These are phyloP conservation scores for silkworm (Bombyx mori) DNA, from an alignment of 1,140 invertebrate species.

Conservation along the genomic window ASM3026992v2 NC_085128.1:12133001-12133500, in stretches of 20 bases:
- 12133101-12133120: too few relatives aligned
- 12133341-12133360: constrained; percentile 27
- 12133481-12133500: neutral
- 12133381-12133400: constrained; percentile 44
- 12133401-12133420: constrained; percentile 45
- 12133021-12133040: too few relatives aligned
- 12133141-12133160: too few relatives aligned
- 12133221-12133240: constrained; percentile 16
- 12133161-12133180: too few relatives aligned
- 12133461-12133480: neutral
- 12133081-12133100: too few relatives aligned
- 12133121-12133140: too few relatives aligned
- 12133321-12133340: constrained; percentile 30
- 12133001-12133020: too few relatives aligned
- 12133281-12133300: constrained; percentile 41
- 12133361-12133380: constrained; percentile 64
- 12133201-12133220: constrained; percentile 50
- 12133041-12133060: too few relatives aligned
- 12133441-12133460: too few relatives aligned
- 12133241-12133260: constrained; percentile 39
- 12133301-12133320: constrained; percentile 59
- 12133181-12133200: neutral
- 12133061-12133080: too few relatives aligned
- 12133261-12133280: constrained; percentile 46
- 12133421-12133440: constrained; percentile 17